Evolutionary conservation across 1,140 invertebrate genomes (phyloP), one percentile per base, ranked within the genome.

Genomic region (Pissodes strobi): DNA sequence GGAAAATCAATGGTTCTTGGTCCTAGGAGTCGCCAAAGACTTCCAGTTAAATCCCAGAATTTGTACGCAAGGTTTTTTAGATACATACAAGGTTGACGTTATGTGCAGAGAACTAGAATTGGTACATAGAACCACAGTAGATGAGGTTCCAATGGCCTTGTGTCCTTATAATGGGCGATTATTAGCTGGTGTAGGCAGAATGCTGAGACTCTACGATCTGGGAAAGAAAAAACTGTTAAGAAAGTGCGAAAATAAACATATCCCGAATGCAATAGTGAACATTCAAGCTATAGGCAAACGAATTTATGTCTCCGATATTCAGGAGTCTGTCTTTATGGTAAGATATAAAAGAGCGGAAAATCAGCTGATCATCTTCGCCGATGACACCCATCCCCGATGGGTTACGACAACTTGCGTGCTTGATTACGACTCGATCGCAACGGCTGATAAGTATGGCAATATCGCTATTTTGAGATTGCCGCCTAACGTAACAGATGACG

Each of bases 161-260:
- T 94, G 91, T 69, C 82, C 90, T 0, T 97, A 98, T 79, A 95
- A 98, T 75, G 97, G 97, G 0, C 84, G 91, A 63, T 84, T 97
- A 1, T 76, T 99, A 1, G 91, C 97, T 1, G 95, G 96, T 0
- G 92, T 99, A 10, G 97, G 98, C 1, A 87, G 89, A 58, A 90
- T 93, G 80, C 79, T 99, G 4, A 82, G 97, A 57, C 85, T 99
- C 3, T 99, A 99, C 77, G 97, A 99, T 71, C 87, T 98, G 73
- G 98, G 97, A 37, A 97, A 96, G 73, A 96, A 97, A 77, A 99
- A 99, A 79, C 78, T 99, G 23, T 78, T 99, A 3, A 83, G 95
- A 34, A 99, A 99, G 81, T 99, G 97, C 82, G 98, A 99, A 82
- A 99, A 99, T 80, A 96, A 97, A 87, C 95, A 98, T 80, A 91